Evolutionary conservation across 2,113 vertebrate genomes (phyloP), one percentile per base, ranked within the genome.

Genomic region (Callorhinus ursinus): DNA sequence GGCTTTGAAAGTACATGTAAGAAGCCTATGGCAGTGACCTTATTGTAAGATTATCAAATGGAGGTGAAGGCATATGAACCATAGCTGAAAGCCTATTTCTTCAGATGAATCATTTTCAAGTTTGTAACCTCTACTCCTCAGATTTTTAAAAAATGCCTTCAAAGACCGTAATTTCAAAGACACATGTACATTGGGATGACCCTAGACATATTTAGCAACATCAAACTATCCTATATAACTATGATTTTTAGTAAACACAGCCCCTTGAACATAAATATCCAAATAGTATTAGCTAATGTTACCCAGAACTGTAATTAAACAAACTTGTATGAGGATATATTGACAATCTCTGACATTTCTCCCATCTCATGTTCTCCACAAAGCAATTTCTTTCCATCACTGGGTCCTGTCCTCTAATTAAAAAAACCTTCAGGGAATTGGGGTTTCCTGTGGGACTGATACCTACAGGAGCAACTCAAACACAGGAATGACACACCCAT

Each of bases 81-180:
- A 13, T 11, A 31, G 55, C 10, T 90, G 24, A 85, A 93, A 80
- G 16, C 7, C 51, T 92, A 22, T 94, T 84, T 95, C 42, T 96
- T 71, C 63, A 63, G n/a, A 65, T 49, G 19, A 93, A 51, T 84
- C 26, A 92, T 71, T 95, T 69, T 90, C 39, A 65, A 96, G 39
- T 94, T 69, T 81, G 42, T 22, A 79, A 57, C 14, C 79, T 87
- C 53, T 61, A 81, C 36, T 92, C 5, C 14, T 63, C 51, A 85
- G 22, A 84, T 59, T 77, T 83, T 53, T 21, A 0, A 31, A 36
- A 91, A 88, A n/a, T 86, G 36, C 33, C 69, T 87, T 82, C 59
- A 95, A 95, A 95, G 55, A 77, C 65, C 18, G 7, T 28, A 31
- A 79, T 84, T 90, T 85, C 28, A 82, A 93, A 92, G 28, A 93